Evolutionary conservation across 2,113 vertebrate species (phyloP).

Genomic region (Cyanoderma ruficeps): DNA sequence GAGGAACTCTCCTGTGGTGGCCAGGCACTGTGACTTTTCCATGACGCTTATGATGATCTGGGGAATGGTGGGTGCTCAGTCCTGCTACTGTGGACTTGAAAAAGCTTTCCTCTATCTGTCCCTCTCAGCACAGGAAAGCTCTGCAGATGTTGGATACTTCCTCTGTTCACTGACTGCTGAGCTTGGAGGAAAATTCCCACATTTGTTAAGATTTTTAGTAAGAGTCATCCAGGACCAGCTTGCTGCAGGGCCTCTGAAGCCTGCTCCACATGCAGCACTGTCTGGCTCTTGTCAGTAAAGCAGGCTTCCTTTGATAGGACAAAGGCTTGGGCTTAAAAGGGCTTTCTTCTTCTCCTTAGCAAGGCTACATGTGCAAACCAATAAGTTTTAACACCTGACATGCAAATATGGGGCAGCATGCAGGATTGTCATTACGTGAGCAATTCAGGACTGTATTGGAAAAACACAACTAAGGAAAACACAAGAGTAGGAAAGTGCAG

Average conservation of each 20-base stretch:
- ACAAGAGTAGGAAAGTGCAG: not conserved
- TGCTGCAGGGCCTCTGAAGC: not conserved
- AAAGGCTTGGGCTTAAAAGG: not conserved
- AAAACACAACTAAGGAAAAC: not conserved
- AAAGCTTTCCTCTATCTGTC: not conserved
- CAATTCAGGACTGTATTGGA: not conserved
- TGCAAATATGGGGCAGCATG: not conserved
- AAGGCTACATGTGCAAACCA: not conserved
- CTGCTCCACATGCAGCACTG: rapidly evolving
- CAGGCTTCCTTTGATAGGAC: not conserved
- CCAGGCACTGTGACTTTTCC: not conserved
- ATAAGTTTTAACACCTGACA: not conserved
- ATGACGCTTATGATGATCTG: not conserved
- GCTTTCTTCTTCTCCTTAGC: not conserved
- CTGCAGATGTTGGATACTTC: not conserved
- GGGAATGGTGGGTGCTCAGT: not conserved
- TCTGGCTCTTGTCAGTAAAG: not conserved
- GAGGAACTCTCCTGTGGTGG: rapidly evolving
- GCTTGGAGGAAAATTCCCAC: not conserved
- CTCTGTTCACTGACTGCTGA: not conserved
- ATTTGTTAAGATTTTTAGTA: not conserved
- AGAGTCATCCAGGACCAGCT: not conserved
- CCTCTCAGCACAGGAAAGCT: not conserved
- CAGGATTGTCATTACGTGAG: not conserved
- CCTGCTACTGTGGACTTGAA: rapidly evolving